Percentiles rank a stretch among this genome's conserved stretches.
Conservation (phyloP, 2,797 vertebrate species). For the Sparus aurata region DNA sequence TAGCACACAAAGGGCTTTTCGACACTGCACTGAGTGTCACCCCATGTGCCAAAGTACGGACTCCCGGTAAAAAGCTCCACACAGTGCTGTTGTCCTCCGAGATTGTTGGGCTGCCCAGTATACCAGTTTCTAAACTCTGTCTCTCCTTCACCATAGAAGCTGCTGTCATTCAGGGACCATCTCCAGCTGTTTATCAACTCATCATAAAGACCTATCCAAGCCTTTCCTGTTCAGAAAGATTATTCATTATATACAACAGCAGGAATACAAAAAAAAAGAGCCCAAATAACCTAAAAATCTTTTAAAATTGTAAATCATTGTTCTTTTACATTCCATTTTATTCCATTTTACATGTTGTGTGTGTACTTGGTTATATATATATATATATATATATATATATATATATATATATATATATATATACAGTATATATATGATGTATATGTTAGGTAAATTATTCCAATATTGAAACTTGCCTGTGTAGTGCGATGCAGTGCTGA, state of each 20-base stretch:
- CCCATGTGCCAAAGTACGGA: conserved; percentile 2
- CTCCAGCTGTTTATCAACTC: conserved; percentile 58
- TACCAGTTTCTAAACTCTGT: conserved; percentile 52
- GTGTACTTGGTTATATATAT: neutral
- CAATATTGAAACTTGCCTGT: conserved; percentile 39
- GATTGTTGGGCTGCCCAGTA: fast-evolving
- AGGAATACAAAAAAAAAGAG: neutral
- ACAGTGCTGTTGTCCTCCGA: neutral
- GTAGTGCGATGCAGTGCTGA: neutral
- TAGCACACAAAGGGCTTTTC: conserved; percentile 11
- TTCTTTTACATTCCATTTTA: neutral
- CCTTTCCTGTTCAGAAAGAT: conserved; percentile 40
- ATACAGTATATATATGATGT: neutral
- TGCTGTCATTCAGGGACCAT: conserved; percentile 63
- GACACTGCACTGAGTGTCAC: fast-evolving
- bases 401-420: neutral
- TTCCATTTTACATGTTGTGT: neutral
- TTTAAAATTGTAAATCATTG: too few relatives aligned
- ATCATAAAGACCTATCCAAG: conserved; percentile 66
- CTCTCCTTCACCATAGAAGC: conserved; percentile 40
- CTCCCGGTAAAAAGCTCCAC: neutral
- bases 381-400: neutral
- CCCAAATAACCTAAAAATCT: neutral
- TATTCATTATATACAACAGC: neutral
- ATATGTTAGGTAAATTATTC: neutral